These are phyloP conservation scores for Glossophaga mutica DNA, from an alignment of 2,797 vertebrate species.

Conservation along the genomic window DNA sequence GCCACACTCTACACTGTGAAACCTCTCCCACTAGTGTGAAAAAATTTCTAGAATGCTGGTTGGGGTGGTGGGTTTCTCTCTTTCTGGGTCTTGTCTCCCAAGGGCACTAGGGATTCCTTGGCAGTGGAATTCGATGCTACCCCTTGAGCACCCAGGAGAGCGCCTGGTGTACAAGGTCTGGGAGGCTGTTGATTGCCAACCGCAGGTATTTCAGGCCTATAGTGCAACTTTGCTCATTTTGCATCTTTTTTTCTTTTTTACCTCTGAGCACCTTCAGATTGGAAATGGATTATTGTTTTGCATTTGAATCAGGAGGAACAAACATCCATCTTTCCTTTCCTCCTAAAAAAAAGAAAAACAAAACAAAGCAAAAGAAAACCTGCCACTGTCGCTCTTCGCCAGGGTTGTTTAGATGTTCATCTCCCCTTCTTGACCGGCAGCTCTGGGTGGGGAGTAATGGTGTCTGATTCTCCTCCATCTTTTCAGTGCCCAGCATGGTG, in stretches of 20 bases:
- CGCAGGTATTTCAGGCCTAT: background rate
- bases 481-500: background rate
- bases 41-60: background rate
- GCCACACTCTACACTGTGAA: background rate
- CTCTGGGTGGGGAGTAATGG: background rate
- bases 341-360: background rate
- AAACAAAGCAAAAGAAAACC: background rate
- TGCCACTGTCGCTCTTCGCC: background rate
- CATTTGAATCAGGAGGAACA: background rate
- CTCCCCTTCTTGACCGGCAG: background rate
- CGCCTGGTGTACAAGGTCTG: background rate
- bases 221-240: background rate
- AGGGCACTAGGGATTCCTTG: background rate
- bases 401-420: background rate
- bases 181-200: background rate
- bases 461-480: background rate
- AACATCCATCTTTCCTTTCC: background rate
- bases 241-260: background rate
- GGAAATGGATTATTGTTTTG: constrained; percentile 38
- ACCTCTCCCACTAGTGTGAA: background rate
- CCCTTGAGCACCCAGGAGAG: background rate
- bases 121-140: background rate
- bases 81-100: background rate
- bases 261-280: background rate
- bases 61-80: background rate